Conservation (phyloP, 2,113 vertebrate species). For the Apteryx mantelli region DNA sequence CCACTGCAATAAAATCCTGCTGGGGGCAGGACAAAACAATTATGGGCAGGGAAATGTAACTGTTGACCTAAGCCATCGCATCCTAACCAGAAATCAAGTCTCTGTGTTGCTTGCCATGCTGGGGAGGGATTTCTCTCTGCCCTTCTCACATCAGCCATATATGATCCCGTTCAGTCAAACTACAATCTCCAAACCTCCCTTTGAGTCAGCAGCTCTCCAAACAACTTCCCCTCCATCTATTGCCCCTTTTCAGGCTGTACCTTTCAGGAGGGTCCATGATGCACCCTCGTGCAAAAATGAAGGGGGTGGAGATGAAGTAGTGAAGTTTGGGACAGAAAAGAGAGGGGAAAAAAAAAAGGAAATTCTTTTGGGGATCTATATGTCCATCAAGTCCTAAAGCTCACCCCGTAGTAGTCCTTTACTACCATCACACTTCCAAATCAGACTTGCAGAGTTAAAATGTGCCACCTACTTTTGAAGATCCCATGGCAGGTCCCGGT, state of each 20-base stretch:
- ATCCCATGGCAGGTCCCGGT: slow-evolving; percentile 58
- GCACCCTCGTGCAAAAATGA: not conserved
- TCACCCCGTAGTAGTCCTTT: not conserved
- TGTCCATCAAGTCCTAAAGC: not conserved
- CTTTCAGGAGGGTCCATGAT: not conserved
- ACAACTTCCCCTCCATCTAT: not conserved
- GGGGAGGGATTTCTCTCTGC: not conserved
- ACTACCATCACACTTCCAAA: not conserved
- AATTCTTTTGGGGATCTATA: not conserved
- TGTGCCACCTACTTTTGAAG: slow-evolving; percentile 64
- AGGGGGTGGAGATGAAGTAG: not conserved
- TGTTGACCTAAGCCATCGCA: not conserved
- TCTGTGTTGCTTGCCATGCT: not conserved
- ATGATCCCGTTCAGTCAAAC: not conserved
- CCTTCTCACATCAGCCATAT: not conserved
- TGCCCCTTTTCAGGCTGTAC: not conserved
- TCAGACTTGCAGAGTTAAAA: not conserved
- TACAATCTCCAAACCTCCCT: not conserved
- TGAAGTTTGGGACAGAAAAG: not conserved
- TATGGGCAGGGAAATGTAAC: not conserved
- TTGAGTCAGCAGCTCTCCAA: not conserved
- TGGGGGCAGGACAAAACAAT: not conserved
- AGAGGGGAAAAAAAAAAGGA: not conserved
- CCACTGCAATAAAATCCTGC: not conserved
- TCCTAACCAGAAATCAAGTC: not conserved